These are phyloP conservation scores for Mamestra brassicae DNA, from an alignment of 2,888 invertebrate species.

Conservation along the genomic window DNA sequence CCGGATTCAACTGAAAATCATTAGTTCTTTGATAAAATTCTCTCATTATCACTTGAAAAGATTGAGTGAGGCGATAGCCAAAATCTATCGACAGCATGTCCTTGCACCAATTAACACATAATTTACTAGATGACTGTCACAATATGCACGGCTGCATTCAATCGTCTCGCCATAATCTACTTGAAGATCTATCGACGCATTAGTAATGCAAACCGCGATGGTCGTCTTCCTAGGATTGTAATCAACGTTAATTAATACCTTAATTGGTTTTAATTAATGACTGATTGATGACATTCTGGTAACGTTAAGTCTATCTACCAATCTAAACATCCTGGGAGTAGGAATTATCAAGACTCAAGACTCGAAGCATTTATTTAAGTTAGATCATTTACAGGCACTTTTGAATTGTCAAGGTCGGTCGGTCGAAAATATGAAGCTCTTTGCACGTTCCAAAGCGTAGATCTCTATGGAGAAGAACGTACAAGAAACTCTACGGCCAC, in stretches of 20 bases:
- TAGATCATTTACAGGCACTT: no score
- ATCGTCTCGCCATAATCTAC: slow-evolving; percentile 19
- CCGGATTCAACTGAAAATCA: no score
- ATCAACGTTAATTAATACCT: not conserved
- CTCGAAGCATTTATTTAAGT: no score
- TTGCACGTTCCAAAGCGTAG: no score
- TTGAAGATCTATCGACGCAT: slow-evolving; percentile 16
- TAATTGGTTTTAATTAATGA: not conserved
- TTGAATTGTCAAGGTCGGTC: no score
- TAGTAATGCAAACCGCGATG: slow-evolving; percentile 17
- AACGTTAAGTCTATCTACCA: no score
- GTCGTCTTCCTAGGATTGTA: not conserved
- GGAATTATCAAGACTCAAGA: no score
- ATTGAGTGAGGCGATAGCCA: not conserved
- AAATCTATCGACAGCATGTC: not conserved
- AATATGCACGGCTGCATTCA: slow-evolving; percentile 25
- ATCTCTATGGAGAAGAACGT: no score
- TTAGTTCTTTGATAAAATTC: no score
- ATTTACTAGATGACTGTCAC: slow-evolving; percentile 12
- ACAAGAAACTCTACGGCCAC: no score
- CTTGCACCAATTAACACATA: not conserved
- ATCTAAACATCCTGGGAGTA: no score
- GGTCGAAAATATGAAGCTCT: no score
- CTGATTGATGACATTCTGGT: not conserved
- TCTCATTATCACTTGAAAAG: not conserved